phyloP scores from a whole-genome alignment of 2,888 invertebrate genomes.

The Spodoptera exigua region DNA sequence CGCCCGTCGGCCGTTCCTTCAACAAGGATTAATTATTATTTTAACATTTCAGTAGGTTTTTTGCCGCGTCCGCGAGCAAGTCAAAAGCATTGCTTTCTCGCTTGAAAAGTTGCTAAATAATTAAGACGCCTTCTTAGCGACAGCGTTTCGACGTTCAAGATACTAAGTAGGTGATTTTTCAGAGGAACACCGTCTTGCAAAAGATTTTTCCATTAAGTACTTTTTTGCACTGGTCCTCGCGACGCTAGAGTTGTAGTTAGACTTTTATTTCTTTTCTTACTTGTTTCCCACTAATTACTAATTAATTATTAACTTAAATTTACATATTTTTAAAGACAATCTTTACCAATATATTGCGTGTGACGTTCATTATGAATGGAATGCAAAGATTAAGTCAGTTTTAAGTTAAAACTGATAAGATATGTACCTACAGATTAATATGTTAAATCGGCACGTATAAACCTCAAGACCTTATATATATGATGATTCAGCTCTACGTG shows the following conservation, averaged over 20 bases:
- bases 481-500: too few species aligned
- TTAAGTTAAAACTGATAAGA: too few species aligned
- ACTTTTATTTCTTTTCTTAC: constrained; percentile 9
- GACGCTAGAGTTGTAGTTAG: constrained; percentile 41
- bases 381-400: too few species aligned
- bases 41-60: constrained; percentile 86
- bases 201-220: constrained; percentile 58
- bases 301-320: too few species aligned
- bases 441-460: too few species aligned
- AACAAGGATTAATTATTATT: constrained; percentile 89
- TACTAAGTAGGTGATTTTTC: constrained; percentile 76
- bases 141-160: constrained; percentile 76
- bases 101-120: constrained; percentile 88
- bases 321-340: too few species aligned
- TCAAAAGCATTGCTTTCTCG: constrained; percentile 86
- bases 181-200: constrained; percentile 47
- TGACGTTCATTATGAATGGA: too few species aligned
- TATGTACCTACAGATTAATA: too few species aligned
- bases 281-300: too few species aligned
- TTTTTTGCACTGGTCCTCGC: constrained; percentile 48
- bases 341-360: too few species aligned
- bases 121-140: constrained; percentile 84
- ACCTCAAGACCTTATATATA: too few species aligned
- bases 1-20: constrained; percentile 65
- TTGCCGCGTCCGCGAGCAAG: constrained; percentile 81